Base-by-base conservation (phyloP, 2,888 invertebrate species). In the Tetrapedia diversipes region DNA sequence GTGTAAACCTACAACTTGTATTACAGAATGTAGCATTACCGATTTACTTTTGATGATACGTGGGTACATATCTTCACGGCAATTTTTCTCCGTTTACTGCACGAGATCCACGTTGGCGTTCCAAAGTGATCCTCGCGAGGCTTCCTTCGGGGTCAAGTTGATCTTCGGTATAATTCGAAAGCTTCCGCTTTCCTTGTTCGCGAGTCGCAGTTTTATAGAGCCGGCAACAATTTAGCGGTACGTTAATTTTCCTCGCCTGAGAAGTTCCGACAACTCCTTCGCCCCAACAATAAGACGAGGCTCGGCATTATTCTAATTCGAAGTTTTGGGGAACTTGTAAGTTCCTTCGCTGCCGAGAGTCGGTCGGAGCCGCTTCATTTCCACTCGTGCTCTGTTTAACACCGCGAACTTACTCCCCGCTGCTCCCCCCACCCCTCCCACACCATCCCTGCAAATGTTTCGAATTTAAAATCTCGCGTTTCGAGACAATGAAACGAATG, bases 221-320 rank as follows among this genome's bases (percentile, higher is more conserved):
- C 37, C 27, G 14, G 37, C 45, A 39, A 64, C 29, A 56, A 56
- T 37, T 70, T 45, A 32, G 7, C 37, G 53, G 70, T 24, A 70
- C 59, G 66, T 69, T 69, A 69, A 59, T 70, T 53, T 59, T 37
- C 51, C 29, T 22, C 59, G 34, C 22, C n/a, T 19, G 10, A 19
- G 22, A 72, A 60, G 60, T 71, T 59, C 10, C 19, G 29, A 22
- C 14, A n/a, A 37, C 53, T 72, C 22, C 53, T 2, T n/a, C 7
- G 22, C 22, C 19, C 29, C 27, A 24, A 70, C 51, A 53, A 72
- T 39, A 45, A 54, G 45, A 24, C 72, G 72, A 37, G 32, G 43
- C 72, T 16, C 16, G 53, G 60, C 45, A 72, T 72, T 72, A 72
- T 72, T 72, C 72, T 72, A 61, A 72, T 72, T 54, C 11, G 53